A percentile compares a stretch with the other conserved stretches of the same genome.
phyloP scores from a whole-genome alignment of 2,113 vertebrate species.

The Tretioscincus oriximinensis region DNA sequence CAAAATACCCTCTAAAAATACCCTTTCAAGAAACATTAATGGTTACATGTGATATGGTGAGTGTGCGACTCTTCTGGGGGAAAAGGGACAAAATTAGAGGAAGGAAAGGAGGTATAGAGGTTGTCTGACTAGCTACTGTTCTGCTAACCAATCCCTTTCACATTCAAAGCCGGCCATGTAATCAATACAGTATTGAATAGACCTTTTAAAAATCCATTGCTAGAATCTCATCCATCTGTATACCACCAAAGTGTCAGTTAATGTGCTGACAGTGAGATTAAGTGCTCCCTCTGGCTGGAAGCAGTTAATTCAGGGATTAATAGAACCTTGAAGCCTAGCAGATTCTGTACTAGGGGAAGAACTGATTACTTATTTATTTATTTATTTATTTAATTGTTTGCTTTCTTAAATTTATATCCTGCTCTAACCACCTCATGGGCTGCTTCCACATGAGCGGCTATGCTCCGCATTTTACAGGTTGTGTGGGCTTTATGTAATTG shows the following conservation, averaged over 20 bases:
- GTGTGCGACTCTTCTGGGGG: not conserved
- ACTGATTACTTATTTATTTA: no score
- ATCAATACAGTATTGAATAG: constrained; percentile 19
- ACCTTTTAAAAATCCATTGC: constrained; percentile 11
- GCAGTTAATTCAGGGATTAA: constrained; percentile 8
- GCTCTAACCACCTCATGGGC: no score
- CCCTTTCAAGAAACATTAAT: not conserved
- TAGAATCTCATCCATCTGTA: constrained; percentile 14
- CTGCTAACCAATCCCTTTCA: not conserved
- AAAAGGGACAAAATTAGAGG: not conserved
- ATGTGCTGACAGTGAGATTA: not conserved
- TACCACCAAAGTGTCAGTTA: not conserved
- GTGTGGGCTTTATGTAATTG: no score
- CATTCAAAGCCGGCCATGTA: constrained; percentile 2
- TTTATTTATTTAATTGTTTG: no score
- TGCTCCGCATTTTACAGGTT: no score
- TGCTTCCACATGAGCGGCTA: no score
- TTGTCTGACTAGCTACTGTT: not conserved
- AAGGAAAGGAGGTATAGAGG: not conserved
- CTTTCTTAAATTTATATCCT: no score
- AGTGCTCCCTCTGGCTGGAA: constrained; percentile 16
- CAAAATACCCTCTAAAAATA: no score
- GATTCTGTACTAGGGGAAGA: no score
- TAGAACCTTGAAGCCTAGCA: constrained; percentile 1
- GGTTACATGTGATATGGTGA: not conserved